Conservation (phyloP, 2,797 vertebrate species). For the Phrynocephalus forsythii region DNA sequence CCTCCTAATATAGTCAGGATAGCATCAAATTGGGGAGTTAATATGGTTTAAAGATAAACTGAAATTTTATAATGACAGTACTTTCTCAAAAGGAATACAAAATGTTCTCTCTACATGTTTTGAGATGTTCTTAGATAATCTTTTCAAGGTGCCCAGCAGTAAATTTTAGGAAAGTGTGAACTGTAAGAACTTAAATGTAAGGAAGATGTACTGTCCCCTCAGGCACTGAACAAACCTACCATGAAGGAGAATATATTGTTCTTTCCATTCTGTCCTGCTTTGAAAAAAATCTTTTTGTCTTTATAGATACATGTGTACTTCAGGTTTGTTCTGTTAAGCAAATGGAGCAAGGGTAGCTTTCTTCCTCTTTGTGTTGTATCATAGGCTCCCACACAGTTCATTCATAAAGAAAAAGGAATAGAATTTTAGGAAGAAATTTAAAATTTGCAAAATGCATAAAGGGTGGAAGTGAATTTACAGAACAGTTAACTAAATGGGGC, state of each 20-base stretch:
- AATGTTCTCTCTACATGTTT: neutral
- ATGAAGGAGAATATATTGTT: neutral
- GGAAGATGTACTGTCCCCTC: neutral
- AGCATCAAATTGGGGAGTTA: neutral
- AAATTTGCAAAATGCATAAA: neutral
- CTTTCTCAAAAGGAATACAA: no score
- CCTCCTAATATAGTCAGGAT: neutral
- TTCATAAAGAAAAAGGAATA: neutral
- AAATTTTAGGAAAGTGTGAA: neutral
- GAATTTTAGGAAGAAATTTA: slow-evolving; percentile 15
- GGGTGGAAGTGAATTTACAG: neutral
- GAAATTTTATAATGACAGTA: neutral
- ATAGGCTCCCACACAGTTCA: neutral
- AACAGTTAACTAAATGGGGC: neutral
- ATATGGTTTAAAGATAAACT: neutral
- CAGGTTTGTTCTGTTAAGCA: neutral
- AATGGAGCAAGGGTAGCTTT: neutral
- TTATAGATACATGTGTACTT: neutral
- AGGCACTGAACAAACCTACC: neutral
- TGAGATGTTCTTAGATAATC: neutral
- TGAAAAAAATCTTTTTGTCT: neutral
- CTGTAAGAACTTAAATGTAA: neutral
- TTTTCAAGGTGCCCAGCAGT: neutral
- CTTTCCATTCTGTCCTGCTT: neutral
- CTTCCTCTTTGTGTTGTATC: neutral